These are phyloP conservation scores for Zaprionus lineosus DNA, from an alignment of 2,888 invertebrate species.

Conservation along the genomic window DNA sequence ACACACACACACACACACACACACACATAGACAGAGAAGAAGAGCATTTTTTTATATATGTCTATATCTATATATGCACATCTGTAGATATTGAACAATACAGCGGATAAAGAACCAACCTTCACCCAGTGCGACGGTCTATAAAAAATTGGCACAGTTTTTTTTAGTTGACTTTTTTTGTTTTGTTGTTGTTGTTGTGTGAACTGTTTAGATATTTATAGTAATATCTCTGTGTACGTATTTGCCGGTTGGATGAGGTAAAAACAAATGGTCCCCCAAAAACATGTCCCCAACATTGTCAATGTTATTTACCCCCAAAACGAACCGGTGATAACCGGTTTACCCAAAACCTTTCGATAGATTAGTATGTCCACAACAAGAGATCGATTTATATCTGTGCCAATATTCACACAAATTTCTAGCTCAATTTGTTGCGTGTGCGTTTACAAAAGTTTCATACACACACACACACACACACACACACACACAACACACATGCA, in stretches of 20 bases:
- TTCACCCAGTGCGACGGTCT: slow-evolving; percentile 62
- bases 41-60: too few species aligned
- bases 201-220: slow-evolving; percentile 27
- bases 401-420: slow-evolving; percentile 1
- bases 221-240: too few species aligned
- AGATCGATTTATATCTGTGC: slow-evolving; percentile 43
- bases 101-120: slow-evolving; percentile 43
- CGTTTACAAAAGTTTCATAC: too few species aligned
- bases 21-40: too few species aligned
- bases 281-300: slow-evolving; percentile 4
- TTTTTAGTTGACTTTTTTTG: too few species aligned
- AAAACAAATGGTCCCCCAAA: slow-evolving; percentile 21
- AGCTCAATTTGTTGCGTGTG: slow-evolving; percentile 34
- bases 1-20: too few species aligned
- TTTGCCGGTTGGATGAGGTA: slow-evolving; percentile 21
- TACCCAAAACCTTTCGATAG: slow-evolving; percentile 30
- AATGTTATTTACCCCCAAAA: background rate
- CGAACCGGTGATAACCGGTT: slow-evolving; percentile 34
- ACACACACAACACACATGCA: too few species aligned
- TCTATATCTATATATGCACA: background rate
- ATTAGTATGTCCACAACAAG: too few species aligned
- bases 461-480: slow-evolving; percentile 15
- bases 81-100: slow-evolving; percentile 11
- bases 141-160: slow-evolving; percentile 61
- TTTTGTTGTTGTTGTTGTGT: slow-evolving; percentile 10